Conservation (phyloP, 2,797 vertebrate genomes). For the Acipenser ruthenus region DNA sequence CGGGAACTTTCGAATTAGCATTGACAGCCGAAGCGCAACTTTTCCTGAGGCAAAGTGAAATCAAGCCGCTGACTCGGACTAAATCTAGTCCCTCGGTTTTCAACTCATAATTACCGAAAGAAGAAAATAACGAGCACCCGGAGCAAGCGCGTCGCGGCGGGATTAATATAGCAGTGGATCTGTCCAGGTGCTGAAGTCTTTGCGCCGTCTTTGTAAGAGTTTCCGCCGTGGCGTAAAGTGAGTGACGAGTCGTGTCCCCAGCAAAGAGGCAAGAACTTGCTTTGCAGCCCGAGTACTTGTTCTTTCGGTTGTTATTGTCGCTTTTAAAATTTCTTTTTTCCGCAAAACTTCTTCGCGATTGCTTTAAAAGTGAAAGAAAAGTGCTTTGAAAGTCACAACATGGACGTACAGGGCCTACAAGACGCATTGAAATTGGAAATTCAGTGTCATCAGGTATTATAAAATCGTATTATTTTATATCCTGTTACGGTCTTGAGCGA, state of each 20-base stretch:
- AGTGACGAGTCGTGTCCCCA: constrained; percentile 76
- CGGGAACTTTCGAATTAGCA: constrained; percentile 85
- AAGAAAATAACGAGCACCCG: constrained; percentile 18
- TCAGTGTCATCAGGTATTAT: constrained; percentile 86
- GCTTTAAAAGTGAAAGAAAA: constrained; percentile 79
- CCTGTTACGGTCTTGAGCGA: constrained; percentile 31
- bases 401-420: constrained; percentile 87
- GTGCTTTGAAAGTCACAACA: constrained; percentile 72
- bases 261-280: constrained; percentile 82
- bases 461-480: constrained; percentile 43
- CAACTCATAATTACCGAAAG: constrained; percentile 51
- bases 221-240: constrained; percentile 77
- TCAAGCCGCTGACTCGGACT: constrained; percentile 80
- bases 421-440: constrained; percentile 86
- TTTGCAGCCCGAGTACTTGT: constrained; percentile 71
- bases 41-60: constrained; percentile 81
- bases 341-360: constrained; percentile 63
- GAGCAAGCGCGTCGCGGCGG: constrained; percentile 24
- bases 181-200: constrained; percentile 29
- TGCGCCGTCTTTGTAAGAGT: constrained; percentile 54
- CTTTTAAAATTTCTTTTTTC: constrained; percentile 46
- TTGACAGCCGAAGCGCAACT: constrained; percentile 85
- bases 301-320: constrained; percentile 68
- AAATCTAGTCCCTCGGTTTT: constrained; percentile 76
- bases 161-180: constrained; percentile 26